Evolutionary conservation across 2,888 invertebrate species (phyloP).

Genomic region (Nemurella pictetii): DNA sequence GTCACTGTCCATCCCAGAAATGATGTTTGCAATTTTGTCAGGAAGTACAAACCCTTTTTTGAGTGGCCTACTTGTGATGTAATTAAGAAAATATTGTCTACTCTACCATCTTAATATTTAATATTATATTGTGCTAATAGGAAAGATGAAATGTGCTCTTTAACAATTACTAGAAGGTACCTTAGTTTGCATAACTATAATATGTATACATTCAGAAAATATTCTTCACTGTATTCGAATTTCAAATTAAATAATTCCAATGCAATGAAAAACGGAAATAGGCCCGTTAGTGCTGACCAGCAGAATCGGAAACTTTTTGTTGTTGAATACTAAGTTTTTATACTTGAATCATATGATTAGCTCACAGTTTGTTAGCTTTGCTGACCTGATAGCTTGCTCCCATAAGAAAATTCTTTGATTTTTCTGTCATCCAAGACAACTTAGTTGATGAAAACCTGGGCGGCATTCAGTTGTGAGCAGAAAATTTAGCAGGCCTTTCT

Average conservation of each 20-base stretch:
- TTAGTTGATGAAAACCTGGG: too few relatives aligned
- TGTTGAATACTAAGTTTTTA: too few relatives aligned
- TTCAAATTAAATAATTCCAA: background rate
- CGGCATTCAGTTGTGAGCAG: too few relatives aligned
- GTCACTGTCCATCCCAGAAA: background rate
- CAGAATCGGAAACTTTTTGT: too few relatives aligned
- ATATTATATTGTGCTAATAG: background rate
- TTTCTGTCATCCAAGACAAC: too few relatives aligned
- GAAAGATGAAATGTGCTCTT: background rate
- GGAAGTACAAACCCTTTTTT: background rate
- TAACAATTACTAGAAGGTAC: background rate
- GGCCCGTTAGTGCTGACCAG: too few relatives aligned
- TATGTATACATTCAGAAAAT: slow-evolving; percentile 3
- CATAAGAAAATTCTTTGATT: too few relatives aligned
- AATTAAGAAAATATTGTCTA: background rate
- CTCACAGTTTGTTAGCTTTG: too few relatives aligned
- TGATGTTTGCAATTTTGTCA: background rate
- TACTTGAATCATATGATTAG: too few relatives aligned
- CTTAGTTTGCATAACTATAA: background rate
- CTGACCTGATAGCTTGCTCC: too few relatives aligned
- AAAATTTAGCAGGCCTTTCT: too few relatives aligned
- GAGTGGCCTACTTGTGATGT: background rate
- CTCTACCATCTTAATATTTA: background rate
- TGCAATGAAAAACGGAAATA: too few relatives aligned
- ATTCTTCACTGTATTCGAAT: slow-evolving; percentile 2